These are phyloP conservation scores for Lagria hirta DNA, from an alignment of 2,888 invertebrate species.

Conservation along the genomic window DNA sequence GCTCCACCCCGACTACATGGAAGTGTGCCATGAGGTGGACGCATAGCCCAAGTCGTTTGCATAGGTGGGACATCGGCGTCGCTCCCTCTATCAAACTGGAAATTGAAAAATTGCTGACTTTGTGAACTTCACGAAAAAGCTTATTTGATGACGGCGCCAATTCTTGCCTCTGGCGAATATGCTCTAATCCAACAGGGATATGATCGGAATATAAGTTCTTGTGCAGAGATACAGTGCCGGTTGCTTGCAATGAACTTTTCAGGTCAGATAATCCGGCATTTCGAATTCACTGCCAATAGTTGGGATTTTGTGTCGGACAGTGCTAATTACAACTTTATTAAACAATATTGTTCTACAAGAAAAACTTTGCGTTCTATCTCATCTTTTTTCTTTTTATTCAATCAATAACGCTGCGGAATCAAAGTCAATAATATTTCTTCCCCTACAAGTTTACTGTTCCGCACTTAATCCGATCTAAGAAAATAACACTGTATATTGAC, in stretches of 20 bases:
- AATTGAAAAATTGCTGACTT: conserved; percentile 18
- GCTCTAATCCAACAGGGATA: too few species aligned
- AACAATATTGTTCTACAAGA: too few species aligned
- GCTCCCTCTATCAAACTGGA: conserved; percentile 22
- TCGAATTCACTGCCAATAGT: conserved; percentile 21
- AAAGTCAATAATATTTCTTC: background rate
- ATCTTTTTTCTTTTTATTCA: too few species aligned
- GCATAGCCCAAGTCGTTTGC: conserved; percentile 62
- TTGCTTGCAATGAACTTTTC: background rate
- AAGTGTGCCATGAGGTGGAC: conserved; percentile 91
- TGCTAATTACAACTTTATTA: too few species aligned
- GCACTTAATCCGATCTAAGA: conserved; percentile 10
- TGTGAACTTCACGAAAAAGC: conserved; percentile 5
- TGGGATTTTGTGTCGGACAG: conserved; percentile 16
- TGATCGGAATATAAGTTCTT: background rate
- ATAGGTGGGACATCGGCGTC: conserved; percentile 33
- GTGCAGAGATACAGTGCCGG: background rate
- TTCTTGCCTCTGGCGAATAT: conserved; percentile 3
- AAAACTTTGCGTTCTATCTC: too few species aligned
- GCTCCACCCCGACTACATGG: conserved; percentile 96
- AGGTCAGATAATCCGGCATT: conserved; percentile 2
- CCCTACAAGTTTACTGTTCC: conserved; percentile 12
- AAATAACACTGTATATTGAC: conserved; percentile 10
- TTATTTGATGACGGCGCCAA: conserved; percentile 11
- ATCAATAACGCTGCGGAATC: conserved; percentile 1